phyloP scores from a whole-genome alignment of 1,140 invertebrate genomes.

The Sipha flava region DNA sequence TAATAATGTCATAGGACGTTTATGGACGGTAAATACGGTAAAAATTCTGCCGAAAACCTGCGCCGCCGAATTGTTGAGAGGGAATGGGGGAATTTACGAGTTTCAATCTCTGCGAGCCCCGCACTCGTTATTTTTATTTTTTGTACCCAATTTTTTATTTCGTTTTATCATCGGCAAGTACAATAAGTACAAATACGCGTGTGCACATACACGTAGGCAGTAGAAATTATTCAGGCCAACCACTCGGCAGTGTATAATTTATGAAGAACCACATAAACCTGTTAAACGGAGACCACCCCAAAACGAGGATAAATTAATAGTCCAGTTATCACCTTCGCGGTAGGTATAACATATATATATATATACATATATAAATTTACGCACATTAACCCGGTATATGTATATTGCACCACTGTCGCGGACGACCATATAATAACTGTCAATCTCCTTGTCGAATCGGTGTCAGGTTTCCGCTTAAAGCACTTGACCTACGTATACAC shows the following conservation, averaged over 20 bases:
- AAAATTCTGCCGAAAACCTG: too few relatives aligned
- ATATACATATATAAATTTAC: not conserved
- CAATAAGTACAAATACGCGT: too few relatives aligned
- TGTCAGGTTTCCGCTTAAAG: constrained; percentile 1
- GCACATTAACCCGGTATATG: not conserved
- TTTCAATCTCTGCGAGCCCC: not conserved
- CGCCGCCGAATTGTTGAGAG: too few relatives aligned
- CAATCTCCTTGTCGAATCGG: constrained; percentile 4
- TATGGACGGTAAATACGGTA: too few relatives aligned
- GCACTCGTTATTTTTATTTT: not conserved
- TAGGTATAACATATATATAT: not conserved
- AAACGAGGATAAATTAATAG: constrained; percentile 20
- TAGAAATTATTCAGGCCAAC: not conserved
- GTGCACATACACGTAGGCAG: not conserved
- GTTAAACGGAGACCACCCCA: constrained; percentile 16
- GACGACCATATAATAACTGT: not conserved
- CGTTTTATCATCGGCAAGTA: too few relatives aligned
- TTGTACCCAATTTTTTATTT: not conserved
- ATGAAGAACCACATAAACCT: not conserved
- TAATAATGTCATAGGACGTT: too few relatives aligned
- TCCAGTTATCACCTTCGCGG: constrained; percentile 7
- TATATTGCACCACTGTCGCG: not conserved
- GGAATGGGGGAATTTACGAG: not conserved
- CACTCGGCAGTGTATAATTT: not conserved
- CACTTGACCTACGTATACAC: not conserved